A percentile compares a stretch with the other conserved stretches of the same genome.
Evolutionary conservation across 2,888 invertebrate genomes (phyloP).

Genomic region (Melikaiella ostensackeni): DNA sequence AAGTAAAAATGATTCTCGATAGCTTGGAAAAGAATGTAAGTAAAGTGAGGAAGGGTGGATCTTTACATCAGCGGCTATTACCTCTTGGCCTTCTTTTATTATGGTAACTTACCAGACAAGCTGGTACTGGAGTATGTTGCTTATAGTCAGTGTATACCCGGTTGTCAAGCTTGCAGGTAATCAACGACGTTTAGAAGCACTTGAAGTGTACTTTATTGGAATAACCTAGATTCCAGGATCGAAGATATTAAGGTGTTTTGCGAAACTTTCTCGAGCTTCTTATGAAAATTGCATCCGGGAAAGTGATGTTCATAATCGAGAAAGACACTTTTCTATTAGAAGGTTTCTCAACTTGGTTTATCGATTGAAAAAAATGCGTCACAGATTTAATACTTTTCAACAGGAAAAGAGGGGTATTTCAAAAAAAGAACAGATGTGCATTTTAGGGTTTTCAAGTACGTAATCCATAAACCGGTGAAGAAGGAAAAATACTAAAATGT

Average conservation of each 20-base stretch:
- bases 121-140: slow-evolving; percentile 41
- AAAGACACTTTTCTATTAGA: not conserved
- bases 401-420: not conserved
- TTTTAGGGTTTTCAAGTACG: slow-evolving; percentile 1
- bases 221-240: slow-evolving; percentile 68
- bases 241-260: slow-evolving; percentile 50
- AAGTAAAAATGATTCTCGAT: slow-evolving; percentile 20
- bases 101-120: slow-evolving; percentile 39
- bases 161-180: slow-evolving; percentile 55
- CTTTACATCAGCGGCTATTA: not conserved
- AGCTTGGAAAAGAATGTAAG: not conserved
- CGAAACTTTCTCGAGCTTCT: slow-evolving; percentile 35
- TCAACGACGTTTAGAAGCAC: slow-evolving; percentile 70
- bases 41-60: slow-evolving; percentile 9
- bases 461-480: not conserved
- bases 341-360: not conserved
- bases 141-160: slow-evolving; percentile 12
- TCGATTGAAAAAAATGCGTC: not conserved
- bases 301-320: slow-evolving; percentile 23
- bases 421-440: not conserved
- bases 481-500: slow-evolving; percentile 12
- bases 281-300: slow-evolving; percentile 29
- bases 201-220: slow-evolving; percentile 69
- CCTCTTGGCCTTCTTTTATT: slow-evolving; percentile 39
- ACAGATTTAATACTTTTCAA: no score